Base-by-base conservation (phyloP, 2,888 invertebrate genomes). In the Rhingia campestris region DNA sequence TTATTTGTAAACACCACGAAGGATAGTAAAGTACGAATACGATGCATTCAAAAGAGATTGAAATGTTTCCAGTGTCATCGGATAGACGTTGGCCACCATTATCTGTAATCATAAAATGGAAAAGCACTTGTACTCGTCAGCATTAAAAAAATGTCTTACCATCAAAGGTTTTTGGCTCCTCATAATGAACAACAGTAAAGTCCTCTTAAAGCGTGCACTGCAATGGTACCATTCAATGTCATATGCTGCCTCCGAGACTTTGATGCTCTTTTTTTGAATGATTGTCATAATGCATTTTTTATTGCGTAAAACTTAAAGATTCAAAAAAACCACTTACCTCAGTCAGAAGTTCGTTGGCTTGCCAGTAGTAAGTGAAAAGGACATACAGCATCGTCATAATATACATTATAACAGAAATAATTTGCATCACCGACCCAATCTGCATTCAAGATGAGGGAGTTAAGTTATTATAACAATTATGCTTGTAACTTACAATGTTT, bases 11-110 rank as follows among this genome's bases (percentile, higher is more conserved):
- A 88, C 87, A 82, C 86, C 81, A 7, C 86, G 73, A 84, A 91
- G 74, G 84, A 91, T 86, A 47, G 90, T 90, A 77, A 90, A 91
- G 81, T 90, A 91, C 39, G 89, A 88, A 85, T 90, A 91, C 61
- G 90, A 89, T 54, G 88, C 88, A 88, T 91, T 91, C 76, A 91
- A 49, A 54, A 91, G 86, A 47, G 90, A 89, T 86, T 91, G 90
- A 87, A 89, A 89, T 69, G 87, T 87, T 77, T 87, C 87, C 86
- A 89, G 81, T 10, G 88, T 88, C 89, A 89, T 89, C 53, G 88
- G 89, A 72, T 88, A 88, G 37, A 88, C 86, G 63, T 88, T 88
- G 10, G 89, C 89, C 49, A 88, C 86, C 86, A 86, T 88, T 51
- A 89, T 86, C 88, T 89, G 53, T 4, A 77, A 75, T 22, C 41